These are phyloP conservation scores for Malthinus flaveolus DNA, from an alignment of 2,888 invertebrate species.

Conservation along the genomic window DNA sequence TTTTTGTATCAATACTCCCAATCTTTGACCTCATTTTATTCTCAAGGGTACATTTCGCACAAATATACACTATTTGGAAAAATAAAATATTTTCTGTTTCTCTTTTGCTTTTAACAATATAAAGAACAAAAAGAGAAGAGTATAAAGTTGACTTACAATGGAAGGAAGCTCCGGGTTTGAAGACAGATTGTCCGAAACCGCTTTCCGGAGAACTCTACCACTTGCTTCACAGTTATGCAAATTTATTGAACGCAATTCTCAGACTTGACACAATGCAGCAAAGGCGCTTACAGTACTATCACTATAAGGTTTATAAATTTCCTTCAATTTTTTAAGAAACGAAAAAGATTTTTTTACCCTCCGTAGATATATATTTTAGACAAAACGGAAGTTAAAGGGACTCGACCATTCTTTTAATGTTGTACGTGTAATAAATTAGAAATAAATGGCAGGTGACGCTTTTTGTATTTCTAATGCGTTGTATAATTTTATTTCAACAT, in stretches of 20 bases:
- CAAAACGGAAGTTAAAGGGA: too few relatives aligned
- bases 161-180: slow-evolving; percentile 34
- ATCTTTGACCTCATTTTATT: slow-evolving; percentile 37
- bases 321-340: too few relatives aligned
- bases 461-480: too few relatives aligned
- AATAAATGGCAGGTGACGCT: too few relatives aligned
- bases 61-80: slow-evolving; percentile 32
- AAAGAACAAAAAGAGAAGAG: slow-evolving; percentile 32
- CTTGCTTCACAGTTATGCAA: slow-evolving; percentile 40
- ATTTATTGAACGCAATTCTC: slow-evolving; percentile 39
- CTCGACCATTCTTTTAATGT: too few relatives aligned
- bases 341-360: too few relatives aligned
- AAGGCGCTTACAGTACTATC: slow-evolving; percentile 16
- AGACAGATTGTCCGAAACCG: slow-evolving; percentile 42
- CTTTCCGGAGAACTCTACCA: slow-evolving; percentile 35
- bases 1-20: slow-evolving; percentile 37
- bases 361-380: too few relatives aligned
- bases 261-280: slow-evolving; percentile 26
- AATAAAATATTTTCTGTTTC: slow-evolving; percentile 34
- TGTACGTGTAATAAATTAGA: too few relatives aligned
- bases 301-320: neutral
- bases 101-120: slow-evolving; percentile 28
- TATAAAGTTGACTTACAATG: slow-evolving; percentile 33
- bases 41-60: slow-evolving; percentile 29
- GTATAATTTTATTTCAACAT: too few relatives aligned